A percentile compares a stretch with the other conserved stretches of the same genome.
These are phyloP conservation scores for Echinometra lucunter DNA, from an alignment of 53 echinoderm and acorn worm species.

Conservation along the genomic window DNA sequence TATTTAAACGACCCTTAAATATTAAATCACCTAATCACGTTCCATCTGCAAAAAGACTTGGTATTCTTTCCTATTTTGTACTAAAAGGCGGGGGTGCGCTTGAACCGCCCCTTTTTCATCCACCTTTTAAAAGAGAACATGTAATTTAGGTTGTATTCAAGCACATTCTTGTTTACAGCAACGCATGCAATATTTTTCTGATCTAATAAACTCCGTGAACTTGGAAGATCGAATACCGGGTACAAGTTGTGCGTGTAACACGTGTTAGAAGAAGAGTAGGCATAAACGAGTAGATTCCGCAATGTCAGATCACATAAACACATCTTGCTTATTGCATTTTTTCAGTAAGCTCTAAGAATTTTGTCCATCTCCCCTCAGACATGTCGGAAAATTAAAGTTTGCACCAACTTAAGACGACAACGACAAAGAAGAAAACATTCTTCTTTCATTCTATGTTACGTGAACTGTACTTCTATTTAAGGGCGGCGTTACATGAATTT, in stretches of 20 bases:
- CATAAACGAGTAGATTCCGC: slow-evolving; percentile 7
- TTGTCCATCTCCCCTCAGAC: not conserved
- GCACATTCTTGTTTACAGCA: not conserved
- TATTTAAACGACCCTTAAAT: no score
- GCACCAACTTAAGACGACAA: not conserved
- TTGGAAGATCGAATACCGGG: not conserved
- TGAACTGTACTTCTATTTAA: not conserved
- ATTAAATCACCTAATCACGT: no score
- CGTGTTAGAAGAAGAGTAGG: not conserved
- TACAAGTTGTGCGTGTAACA: slow-evolving; percentile 27
- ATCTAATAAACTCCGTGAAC: not conserved
- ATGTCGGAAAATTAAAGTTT: slow-evolving; percentile 30
- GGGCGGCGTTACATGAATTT: not conserved
- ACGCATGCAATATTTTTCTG: not conserved
- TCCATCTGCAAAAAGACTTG: no score
- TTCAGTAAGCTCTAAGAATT: slow-evolving; percentile 32
- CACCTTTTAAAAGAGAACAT: not conserved
- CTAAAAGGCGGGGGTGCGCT: no score
- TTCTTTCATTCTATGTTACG: not conserved
- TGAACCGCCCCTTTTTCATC: not conserved
- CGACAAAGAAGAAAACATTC: not conserved
- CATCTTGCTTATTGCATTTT: slow-evolving; percentile 37
- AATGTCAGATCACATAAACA: slow-evolving; percentile 17
- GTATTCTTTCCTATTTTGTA: no score
- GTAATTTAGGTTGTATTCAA: not conserved